Evolutionary conservation across 2,113 vertebrate species (phyloP).

Genomic region (Ifrita kowaldi): DNA sequence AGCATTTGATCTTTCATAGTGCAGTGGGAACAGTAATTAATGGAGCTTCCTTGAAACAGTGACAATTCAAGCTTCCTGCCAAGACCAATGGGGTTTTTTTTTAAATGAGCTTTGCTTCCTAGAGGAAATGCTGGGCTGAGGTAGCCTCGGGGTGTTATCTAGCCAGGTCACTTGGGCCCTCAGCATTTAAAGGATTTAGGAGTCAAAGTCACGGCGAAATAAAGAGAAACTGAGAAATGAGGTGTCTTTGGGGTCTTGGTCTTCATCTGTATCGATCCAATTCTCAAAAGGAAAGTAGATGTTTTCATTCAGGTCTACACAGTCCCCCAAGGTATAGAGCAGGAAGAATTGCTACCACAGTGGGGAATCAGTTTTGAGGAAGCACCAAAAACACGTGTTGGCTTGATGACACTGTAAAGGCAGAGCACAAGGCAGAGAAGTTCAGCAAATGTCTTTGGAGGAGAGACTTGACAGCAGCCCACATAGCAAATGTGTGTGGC

Average conservation of each 20-base stretch:
- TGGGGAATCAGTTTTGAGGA: background rate
- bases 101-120: conserved; percentile 15
- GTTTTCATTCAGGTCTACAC: background rate
- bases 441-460: background rate
- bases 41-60: conserved; percentile 33
- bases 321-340: background rate
- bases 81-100: conserved; percentile 27
- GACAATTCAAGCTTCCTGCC: conserved; percentile 50
- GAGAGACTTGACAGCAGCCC: background rate
- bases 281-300: background rate
- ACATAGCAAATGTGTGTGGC: background rate
- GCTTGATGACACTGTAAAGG: background rate
- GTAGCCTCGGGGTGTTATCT: background rate
- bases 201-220: background rate
- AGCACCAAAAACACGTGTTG: background rate
- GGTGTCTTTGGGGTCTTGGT: background rate
- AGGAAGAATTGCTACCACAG: background rate
- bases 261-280: background rate
- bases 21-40: conserved; percentile 58
- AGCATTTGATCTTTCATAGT: conserved; percentile 61
- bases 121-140: background rate
- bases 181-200: background rate
- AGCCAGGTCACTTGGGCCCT: background rate
- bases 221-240: background rate
- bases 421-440: background rate